Conservation (phyloP, 1,140 invertebrate species). For the Acromyrmex echinatior region DNA sequence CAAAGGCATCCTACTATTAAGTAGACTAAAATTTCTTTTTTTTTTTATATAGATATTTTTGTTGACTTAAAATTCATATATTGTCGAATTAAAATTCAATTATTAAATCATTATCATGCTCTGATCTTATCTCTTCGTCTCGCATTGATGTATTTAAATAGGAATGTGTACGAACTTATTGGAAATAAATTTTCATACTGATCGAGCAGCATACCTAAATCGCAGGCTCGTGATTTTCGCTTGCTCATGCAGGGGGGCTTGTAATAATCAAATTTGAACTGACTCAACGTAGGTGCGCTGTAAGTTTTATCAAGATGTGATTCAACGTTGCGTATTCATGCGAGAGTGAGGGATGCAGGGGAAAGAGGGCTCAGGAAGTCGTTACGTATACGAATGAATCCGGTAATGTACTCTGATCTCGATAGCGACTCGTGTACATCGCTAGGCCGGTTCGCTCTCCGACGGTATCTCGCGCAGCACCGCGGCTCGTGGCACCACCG, state of each 20-base stretch:
- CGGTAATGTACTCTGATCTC: slow-evolving; percentile 64
- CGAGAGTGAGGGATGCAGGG: slow-evolving; percentile 34
- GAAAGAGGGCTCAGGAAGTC: slow-evolving; percentile 42
- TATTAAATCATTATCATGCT: not conserved
- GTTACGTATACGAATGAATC: slow-evolving; percentile 63
- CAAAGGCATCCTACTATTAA: not conserved
- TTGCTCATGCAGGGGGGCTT: not conserved
- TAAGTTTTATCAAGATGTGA: slow-evolving; percentile 56
- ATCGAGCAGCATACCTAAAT: slow-evolving; percentile 2
- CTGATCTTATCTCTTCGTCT: not conserved
- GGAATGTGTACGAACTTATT: not conserved
- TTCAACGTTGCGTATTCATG: slow-evolving; percentile 60
- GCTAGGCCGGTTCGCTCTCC: slow-evolving; percentile 64
- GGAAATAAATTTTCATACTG: slow-evolving; percentile 7
- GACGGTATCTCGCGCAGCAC: slow-evolving; percentile 71
- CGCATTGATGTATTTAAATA: not conserved
- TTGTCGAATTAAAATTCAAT: not conserved
- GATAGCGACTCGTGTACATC: slow-evolving; percentile 70
- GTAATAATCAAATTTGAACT: slow-evolving; percentile 56
- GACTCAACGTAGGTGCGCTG: slow-evolving; percentile 38
- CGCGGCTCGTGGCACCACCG: slow-evolving; percentile 15
- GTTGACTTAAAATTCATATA: too few species aligned
- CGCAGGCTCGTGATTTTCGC: slow-evolving; percentile 21
- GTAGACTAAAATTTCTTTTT: not conserved
- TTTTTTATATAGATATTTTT: not conserved